Evolutionary conservation across 2,113 vertebrate species (phyloP), one percentile per base, ranked within the genome.

Genomic region (Takifugu flavidus): DNA sequence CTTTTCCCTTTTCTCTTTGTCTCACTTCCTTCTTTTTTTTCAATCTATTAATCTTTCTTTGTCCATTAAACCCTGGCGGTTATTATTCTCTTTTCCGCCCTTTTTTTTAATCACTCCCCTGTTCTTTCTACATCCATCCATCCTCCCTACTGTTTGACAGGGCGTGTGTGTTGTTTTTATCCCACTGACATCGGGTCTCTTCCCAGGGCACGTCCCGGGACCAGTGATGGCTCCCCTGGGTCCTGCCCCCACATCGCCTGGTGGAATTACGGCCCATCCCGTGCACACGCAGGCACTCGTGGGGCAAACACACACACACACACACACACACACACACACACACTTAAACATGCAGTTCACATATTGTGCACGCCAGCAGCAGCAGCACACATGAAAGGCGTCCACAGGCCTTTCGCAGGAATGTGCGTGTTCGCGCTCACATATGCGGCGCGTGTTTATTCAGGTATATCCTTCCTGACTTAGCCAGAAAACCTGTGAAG

Each of bases 381-480:
- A 39, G 34, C 34, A 39, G 34, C 5, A 27, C 31, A 50, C 25
- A 65, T 27, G 11, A 54, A 20, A 13, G 47, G 45, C 14, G 14
- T n/a, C 13, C 25, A n/a, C 14, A 8, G 4, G 27, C 29, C 53
- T 26, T 3, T 34, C 26, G 27, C 49, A 67, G 49, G 42, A 46
- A 50, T 3, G 20, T 5, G 5, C 8, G 5, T 42, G 26, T 25
- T 7, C 60, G 20, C 52, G 55, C 26, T 12, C 13, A 43, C 3
- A 56, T 65, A 74, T 67, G 53, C 49, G 59, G 51, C 69, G 64
- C 76, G 62, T 90, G 89, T 91, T 90, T 89, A 82, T 91, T 91
- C 90, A 91, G 90, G 84, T 89, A 89, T 80, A 89, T 90, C 90
- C 90, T 91, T 85, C 82, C 70, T 85, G 82, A 58, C 80, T 78